A percentile compares a stretch with the other conserved stretches of the same genome.
Conservation (phyloP, 2,797 vertebrate species). For the Kryptolebias ocellatus region DNA sequence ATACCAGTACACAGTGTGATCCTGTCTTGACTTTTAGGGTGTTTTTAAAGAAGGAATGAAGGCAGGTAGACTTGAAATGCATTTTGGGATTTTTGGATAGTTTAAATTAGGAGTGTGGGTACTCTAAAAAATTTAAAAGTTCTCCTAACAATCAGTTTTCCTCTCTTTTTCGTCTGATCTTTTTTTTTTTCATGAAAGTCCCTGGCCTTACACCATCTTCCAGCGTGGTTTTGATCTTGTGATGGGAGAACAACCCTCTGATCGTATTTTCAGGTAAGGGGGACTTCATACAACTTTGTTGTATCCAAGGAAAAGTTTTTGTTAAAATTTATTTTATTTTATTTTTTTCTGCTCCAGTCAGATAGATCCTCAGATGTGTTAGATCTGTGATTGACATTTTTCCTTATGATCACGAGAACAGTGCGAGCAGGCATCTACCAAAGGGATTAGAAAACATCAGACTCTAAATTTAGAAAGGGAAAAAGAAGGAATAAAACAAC, state of each 20-base stretch:
- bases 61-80: conserved; percentile 38
- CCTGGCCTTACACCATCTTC: conserved; percentile 99
- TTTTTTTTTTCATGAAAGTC: conserved; percentile 78
- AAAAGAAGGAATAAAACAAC: neutral
- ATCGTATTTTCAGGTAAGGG: conserved; percentile 98
- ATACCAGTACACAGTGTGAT: conserved; percentile 27
- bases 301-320: conserved; percentile 14
- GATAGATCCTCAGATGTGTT: conserved; percentile 17
- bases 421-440: neutral
- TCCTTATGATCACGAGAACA: conserved; percentile 10
- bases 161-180: conserved; percentile 61
- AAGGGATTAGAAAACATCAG: neutral
- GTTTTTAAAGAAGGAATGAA: conserved; percentile 26
- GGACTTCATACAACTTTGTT: conserved; percentile 60
- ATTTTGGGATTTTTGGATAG: conserved; percentile 33
- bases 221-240: conserved; percentile 98
- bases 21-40: conserved; percentile 35
- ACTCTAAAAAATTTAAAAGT: conserved; percentile 48
- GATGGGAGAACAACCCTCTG: conserved; percentile 97
- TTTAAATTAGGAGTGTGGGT: conserved; percentile 45
- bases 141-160: conserved; percentile 54
- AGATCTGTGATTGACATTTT: conserved; percentile 22
- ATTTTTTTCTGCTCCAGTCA: conserved; percentile 20
- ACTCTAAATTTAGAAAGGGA: neutral
- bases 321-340: too few relatives aligned